phyloP scores from a whole-genome alignment of 2,113 vertebrate genomes.

The Chamaea fasciata region DNA sequence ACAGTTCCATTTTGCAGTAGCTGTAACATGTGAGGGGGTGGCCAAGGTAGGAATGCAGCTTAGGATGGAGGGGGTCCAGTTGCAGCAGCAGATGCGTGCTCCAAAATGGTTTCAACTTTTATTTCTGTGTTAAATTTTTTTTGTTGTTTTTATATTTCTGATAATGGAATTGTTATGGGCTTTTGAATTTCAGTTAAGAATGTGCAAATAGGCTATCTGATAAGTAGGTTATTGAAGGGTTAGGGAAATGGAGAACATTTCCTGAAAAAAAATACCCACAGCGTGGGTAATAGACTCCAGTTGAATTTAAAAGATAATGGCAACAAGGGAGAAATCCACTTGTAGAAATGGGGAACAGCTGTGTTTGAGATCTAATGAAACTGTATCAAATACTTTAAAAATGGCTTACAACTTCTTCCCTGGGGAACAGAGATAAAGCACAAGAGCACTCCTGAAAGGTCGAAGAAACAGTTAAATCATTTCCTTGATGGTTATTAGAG shows the following conservation, averaged over 20 bases:
- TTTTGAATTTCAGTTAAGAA: constrained; percentile 22
- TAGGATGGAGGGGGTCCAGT: not conserved
- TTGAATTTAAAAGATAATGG: constrained; percentile 34
- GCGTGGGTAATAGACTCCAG: constrained; percentile 33
- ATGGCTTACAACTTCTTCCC: constrained; percentile 16
- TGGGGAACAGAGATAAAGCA: constrained; percentile 33
- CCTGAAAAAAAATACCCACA: constrained; percentile 4
- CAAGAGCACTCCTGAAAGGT: constrained; percentile 48
- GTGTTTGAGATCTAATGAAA: constrained; percentile 27
- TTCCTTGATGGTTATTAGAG: constrained; percentile 37
- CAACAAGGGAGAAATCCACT: constrained; percentile 31
- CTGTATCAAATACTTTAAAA: constrained; percentile 9
- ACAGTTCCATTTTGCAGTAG: not conserved
- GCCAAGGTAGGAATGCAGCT: not conserved
- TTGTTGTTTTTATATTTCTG: not conserved
- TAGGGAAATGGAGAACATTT: constrained; percentile 26
- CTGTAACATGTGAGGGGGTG: not conserved
- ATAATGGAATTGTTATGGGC: constrained; percentile 1
- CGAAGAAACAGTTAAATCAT: constrained; percentile 29
- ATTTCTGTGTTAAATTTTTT: not conserved
- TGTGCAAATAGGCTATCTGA: not conserved
- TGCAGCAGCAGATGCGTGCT: not conserved
- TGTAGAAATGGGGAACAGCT: constrained; percentile 45
- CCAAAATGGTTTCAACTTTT: not conserved
- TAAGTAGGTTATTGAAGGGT: constrained; percentile 40